Evolutionary conservation across 2,888 invertebrate species (phyloP).

Genomic region (Epirrhoe alternata): DNA sequence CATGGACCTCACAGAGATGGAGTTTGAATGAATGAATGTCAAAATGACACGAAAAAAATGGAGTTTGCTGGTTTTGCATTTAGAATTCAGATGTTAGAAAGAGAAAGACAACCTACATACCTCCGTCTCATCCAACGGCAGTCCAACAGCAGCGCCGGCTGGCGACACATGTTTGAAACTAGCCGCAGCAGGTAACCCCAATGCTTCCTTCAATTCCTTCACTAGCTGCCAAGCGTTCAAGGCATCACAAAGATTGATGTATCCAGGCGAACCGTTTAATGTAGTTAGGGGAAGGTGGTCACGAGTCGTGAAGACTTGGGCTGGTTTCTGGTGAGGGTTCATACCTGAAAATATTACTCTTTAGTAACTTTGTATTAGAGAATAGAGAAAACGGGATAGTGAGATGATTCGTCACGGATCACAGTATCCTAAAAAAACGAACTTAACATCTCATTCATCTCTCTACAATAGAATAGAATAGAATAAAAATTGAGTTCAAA

Average conservation of each 20-base stretch:
- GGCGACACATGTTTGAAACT: conserved; percentile 99
- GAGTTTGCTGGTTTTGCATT: too few relatives aligned
- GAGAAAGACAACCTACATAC: conserved; percentile 5
- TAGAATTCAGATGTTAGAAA: background rate
- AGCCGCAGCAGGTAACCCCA: conserved; percentile 95
- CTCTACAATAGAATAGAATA: too few relatives aligned
- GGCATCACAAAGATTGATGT: conserved; percentile 98
- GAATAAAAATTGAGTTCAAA: background rate
- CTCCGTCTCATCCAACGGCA: conserved; percentile 86
- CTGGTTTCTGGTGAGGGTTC: conserved; percentile 99
- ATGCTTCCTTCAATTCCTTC: conserved; percentile 91
- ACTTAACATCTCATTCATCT: too few relatives aligned
- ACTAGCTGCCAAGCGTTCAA: conserved; percentile 99
- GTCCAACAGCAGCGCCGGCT: conserved; percentile 97
- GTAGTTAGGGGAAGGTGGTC: conserved; percentile 93
- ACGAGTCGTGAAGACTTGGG: conserved; percentile 93
- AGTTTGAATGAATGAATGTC: too few relatives aligned
- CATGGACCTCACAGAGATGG: too few relatives aligned
- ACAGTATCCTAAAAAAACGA: too few relatives aligned
- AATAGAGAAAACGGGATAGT: too few relatives aligned
- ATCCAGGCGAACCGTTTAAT: conserved; percentile 97
- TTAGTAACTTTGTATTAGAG: background rate
- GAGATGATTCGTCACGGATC: too few relatives aligned
- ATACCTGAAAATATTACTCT: conserved; percentile 81
- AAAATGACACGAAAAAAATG: too few relatives aligned